phyloP scores from a whole-genome alignment of 2,113 vertebrate genomes.

The Chauna torquata region DNA sequence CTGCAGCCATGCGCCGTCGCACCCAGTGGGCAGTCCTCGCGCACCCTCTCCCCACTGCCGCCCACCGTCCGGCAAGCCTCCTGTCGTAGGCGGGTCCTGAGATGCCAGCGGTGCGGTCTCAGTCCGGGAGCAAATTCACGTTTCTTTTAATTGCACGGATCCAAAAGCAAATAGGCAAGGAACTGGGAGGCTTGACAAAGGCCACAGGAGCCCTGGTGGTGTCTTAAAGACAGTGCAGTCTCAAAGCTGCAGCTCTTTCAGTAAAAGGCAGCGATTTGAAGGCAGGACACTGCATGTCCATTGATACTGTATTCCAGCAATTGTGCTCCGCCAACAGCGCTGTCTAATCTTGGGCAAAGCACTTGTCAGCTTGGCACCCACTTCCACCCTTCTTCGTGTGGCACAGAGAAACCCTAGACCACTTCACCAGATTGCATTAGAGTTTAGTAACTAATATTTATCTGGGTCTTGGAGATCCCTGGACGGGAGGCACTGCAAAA shows the following conservation, averaged over 20 bases:
- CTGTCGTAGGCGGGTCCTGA: accelerated
- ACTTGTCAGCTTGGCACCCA: neutral
- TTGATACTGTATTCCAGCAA: neutral
- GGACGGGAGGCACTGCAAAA: neutral
- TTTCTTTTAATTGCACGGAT: neutral
- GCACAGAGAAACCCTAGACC: neutral
- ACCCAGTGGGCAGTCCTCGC: accelerated
- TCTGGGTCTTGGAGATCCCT: neutral
- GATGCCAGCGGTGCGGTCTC: neutral
- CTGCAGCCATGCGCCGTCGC: neutral
- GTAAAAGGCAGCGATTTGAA: neutral
- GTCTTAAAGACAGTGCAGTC: neutral
- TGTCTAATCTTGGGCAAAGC: neutral
- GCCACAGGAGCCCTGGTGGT: neutral
- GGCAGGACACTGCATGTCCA: neutral
- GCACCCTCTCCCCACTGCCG: accelerated
- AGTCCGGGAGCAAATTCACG: neutral
- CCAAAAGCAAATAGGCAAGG: neutral
- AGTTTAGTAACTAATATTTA: neutral
- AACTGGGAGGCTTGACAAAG: accelerated
- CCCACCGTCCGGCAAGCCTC: neutral
- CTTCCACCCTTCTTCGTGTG: neutral
- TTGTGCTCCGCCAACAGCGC: neutral
- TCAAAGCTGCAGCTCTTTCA: neutral
- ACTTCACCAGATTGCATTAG: neutral